These are phyloP conservation scores for Lepidurus apus DNA, from an alignment of 1,140 invertebrate genomes.

Conservation along the genomic window DNA sequence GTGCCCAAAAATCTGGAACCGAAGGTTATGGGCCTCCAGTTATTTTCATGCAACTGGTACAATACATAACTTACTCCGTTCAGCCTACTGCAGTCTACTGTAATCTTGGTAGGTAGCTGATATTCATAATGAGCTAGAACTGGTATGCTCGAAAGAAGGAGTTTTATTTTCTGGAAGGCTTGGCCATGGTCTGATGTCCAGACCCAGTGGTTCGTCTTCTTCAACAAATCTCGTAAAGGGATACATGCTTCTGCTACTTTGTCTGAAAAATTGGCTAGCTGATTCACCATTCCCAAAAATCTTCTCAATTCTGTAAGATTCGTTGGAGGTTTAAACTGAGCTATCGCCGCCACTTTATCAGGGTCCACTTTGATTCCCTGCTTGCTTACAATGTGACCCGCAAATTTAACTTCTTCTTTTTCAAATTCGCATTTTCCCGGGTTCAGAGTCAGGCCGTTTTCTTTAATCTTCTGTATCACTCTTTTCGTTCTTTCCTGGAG, in stretches of 20 bases:
- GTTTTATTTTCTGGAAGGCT: slow-evolving; percentile 30
- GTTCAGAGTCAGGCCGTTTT: slow-evolving; percentile 35
- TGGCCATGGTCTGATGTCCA: slow-evolving; percentile 32
- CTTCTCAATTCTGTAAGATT: slow-evolving; percentile 26
- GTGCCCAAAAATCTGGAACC: slow-evolving; percentile 32
- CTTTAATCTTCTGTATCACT: slow-evolving; percentile 24
- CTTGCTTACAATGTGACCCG: slow-evolving; percentile 37
- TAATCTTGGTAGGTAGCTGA: slow-evolving; percentile 27
- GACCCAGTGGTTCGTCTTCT: slow-evolving; percentile 20
- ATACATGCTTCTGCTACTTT: slow-evolving; percentile 12
- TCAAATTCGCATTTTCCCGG: slow-evolving; percentile 34
- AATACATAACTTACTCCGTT: slow-evolving; percentile 33
- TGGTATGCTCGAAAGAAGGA: slow-evolving; percentile 1
- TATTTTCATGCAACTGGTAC: slow-evolving; percentile 30
- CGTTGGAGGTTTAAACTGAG: slow-evolving; percentile 32
- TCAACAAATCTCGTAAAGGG: slow-evolving; percentile 29
- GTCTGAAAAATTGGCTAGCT: slow-evolving; percentile 25
- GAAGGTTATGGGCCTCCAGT: slow-evolving; percentile 34
- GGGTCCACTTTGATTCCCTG: slow-evolving; percentile 34
- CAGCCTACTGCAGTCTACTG: slow-evolving; percentile 34
- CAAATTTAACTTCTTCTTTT: slow-evolving; percentile 33
- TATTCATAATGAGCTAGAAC: slow-evolving; percentile 34
- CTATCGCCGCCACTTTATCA: slow-evolving; percentile 32
- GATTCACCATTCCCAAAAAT: slow-evolving; percentile 31
- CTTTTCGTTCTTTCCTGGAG: slow-evolving; percentile 6